These are phyloP conservation scores for Thamnophis elegans DNA, from an alignment of 2,797 vertebrate species.

Conservation along the genomic window DNA sequence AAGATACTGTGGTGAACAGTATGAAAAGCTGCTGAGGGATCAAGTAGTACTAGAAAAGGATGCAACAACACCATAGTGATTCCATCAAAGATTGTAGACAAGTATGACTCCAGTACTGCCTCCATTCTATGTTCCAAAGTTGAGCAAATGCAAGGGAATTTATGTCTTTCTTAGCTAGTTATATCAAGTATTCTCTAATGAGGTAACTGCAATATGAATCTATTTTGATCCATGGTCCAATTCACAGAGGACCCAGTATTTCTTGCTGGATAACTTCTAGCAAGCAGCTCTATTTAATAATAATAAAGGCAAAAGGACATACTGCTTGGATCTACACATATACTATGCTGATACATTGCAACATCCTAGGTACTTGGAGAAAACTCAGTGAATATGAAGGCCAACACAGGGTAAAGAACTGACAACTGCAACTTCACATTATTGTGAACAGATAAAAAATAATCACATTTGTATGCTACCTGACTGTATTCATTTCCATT, in stretches of 20 bases:
- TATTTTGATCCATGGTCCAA: not conserved
- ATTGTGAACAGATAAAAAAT: not conserved
- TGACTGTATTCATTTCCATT: not conserved
- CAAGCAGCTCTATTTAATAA: not conserved
- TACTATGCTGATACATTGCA: too few species aligned
- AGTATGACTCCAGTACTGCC: not conserved
- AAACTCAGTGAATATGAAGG: too few species aligned
- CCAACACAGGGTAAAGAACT: too few species aligned
- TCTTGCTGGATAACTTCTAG: not conserved
- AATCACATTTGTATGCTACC: not conserved
- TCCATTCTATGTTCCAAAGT: not conserved
- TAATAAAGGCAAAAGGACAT: too few species aligned
- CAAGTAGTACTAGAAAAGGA: not conserved
- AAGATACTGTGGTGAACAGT: not conserved
- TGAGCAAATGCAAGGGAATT: not conserved
- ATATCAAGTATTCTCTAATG: not conserved
- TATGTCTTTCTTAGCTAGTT: not conserved
- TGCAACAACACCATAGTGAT: not conserved
- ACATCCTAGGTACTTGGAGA: too few species aligned
- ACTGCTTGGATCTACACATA: too few species aligned
- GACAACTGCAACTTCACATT: too few species aligned
- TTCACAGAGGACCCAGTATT: not conserved
- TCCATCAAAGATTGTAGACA: not conserved
- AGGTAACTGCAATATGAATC: not conserved
- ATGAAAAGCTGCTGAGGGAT: not conserved